Base-by-base conservation (phyloP, 2,113 vertebrate genomes). In the Antechinus flavipes region DNA sequence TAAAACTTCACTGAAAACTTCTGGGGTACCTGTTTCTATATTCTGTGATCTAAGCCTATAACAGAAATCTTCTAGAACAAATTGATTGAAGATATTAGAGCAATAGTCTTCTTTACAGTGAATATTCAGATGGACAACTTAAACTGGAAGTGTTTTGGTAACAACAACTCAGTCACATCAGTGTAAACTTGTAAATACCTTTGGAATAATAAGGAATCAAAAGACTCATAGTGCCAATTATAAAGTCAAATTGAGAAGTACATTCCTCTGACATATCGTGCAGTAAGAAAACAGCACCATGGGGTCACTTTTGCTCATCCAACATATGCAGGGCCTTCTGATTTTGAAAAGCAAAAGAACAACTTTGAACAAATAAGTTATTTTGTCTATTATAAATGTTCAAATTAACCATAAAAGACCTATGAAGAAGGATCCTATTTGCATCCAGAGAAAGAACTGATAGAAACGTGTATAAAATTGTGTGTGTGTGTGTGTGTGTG, bases 141-240 rank as follows among this genome's bases (percentile, higher is more conserved):
- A 10, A 93, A 90, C 53, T 19, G 54, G 50, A 26, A 68, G 90
- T 96, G 42, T 95, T 97, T 97, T 95, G n/a, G 42, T 96, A 76
- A 94, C 92, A 27, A 54, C 89, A 94, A 68, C 84, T 76, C 2
- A 53, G 54, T 30, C 91, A 55, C 35, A 46, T 91, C 90, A 89
- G 91, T 95, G 89, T 76, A 76, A 76, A 76, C 61, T 76, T 42
- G 19, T n/a, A 84, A 8, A 6, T 6, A 84, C n/a, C 7, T 84
- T 42, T 84, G n/a, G n/a, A 84, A 84, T 84, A 42, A 84, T 84
- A 23, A 42, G n/a, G 68, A 84, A 42, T 84, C 14, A 76, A 76
- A n/a, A 76, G 61, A n/a, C 35, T n/a, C n/a, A 76, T 76, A 84
- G n/a, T 84, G 16, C 19, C 68, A 84, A 42, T 42, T 84, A 42